Percentiles rank a stretch among this genome's conserved stretches.
Evolutionary conservation across 2,113 vertebrate genomes (phyloP).

Genomic region (Protobothrops mucrosquamatus): DNA sequence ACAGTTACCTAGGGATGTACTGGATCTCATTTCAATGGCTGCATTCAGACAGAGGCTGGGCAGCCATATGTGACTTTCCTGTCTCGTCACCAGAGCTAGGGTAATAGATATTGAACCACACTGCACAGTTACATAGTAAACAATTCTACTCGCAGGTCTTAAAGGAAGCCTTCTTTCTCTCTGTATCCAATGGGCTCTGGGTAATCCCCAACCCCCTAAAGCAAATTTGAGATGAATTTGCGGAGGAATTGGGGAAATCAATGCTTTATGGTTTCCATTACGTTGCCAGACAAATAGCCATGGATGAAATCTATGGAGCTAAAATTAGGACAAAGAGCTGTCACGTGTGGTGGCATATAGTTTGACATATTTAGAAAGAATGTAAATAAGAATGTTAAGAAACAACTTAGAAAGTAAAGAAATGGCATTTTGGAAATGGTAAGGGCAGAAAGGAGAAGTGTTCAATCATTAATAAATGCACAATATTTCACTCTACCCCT

Average conservation of each 20-base stretch:
- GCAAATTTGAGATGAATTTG: background rate
- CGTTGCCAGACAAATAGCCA: background rate
- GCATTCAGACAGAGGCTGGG: background rate
- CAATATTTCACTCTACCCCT: background rate
- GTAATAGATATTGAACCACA: background rate
- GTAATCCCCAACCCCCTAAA: background rate
- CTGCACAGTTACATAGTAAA: background rate
- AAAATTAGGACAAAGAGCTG: background rate
- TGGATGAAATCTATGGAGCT: background rate
- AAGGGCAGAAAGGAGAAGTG: background rate
- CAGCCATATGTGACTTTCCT: background rate
- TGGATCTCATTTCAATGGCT: background rate
- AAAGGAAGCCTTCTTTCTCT: background rate
- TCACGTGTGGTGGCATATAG: background rate
- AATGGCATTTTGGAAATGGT: background rate
- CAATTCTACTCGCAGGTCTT: background rate
- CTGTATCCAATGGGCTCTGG: background rate
- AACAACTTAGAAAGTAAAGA: background rate
- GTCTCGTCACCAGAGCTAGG: background rate
- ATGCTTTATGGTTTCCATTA: background rate
- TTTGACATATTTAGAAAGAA: background rate
- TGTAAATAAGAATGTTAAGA: background rate
- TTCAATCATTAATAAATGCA: background rate
- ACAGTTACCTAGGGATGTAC: background rate
- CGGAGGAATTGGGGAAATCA: background rate